A percentile compares a stretch with the other conserved stretches of the same genome.
Evolutionary conservation across 2,888 invertebrate genomes (phyloP).

Genomic region (Gibbula magus): DNA sequence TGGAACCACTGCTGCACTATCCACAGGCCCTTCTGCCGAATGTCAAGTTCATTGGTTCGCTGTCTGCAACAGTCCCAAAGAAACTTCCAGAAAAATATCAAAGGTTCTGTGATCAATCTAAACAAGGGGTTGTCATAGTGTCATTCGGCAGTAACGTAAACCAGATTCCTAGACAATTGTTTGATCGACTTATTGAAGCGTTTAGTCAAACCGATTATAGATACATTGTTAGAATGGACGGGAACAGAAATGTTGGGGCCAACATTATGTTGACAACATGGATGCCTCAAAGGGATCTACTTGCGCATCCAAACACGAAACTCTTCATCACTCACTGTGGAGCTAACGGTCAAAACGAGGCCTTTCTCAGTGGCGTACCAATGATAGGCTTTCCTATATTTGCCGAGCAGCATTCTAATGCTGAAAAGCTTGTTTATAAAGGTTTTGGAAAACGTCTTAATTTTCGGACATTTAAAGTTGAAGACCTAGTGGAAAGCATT

Average conservation of each 20-base stretch:
- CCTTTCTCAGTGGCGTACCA: constrained; percentile 56
- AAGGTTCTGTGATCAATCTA: constrained; percentile 40
- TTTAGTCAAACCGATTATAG: constrained; percentile 38
- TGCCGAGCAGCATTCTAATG: constrained; percentile 51
- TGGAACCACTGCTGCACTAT: constrained; percentile 45
- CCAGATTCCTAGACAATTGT: constrained; percentile 32
- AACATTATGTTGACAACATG: constrained; percentile 42
- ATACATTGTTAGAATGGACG: constrained; percentile 33
- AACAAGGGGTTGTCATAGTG: constrained; percentile 48
- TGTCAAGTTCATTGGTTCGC: constrained; percentile 40
- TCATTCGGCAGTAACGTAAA: constrained; percentile 48
- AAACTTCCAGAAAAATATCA: constrained; percentile 40
- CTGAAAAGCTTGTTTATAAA: constrained; percentile 37
- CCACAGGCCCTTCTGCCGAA: constrained; percentile 45
- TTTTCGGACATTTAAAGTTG: constrained; percentile 33
- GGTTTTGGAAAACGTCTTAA: constrained; percentile 47
- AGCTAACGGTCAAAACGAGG: constrained; percentile 54
- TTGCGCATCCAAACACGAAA: constrained; percentile 50
- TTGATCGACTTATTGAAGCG: constrained; percentile 33
- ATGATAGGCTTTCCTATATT: constrained; percentile 52
- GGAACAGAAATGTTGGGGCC: not conserved
- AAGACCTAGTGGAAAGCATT: constrained; percentile 39
- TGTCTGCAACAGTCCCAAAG: constrained; percentile 32
- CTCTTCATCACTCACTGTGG: constrained; percentile 61
- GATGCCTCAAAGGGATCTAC: constrained; percentile 56